Percentiles rank a stretch among this genome's conserved stretches.
These are phyloP conservation scores for Drosophila nikananu DNA, from an alignment of 1,140 invertebrate genomes.

Conservation along the genomic window DNA sequence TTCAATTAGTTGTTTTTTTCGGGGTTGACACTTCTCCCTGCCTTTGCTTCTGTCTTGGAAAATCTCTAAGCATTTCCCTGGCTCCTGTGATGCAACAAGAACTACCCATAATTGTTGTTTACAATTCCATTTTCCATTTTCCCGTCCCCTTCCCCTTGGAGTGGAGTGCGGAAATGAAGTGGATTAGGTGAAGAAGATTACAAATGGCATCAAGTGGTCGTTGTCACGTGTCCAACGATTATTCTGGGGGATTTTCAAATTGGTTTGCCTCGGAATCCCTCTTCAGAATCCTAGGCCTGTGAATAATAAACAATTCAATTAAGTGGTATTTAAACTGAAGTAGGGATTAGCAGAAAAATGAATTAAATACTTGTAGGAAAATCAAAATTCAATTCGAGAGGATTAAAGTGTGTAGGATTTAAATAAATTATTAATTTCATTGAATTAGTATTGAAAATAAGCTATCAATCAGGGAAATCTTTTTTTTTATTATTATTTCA, in stretches of 20 bases:
- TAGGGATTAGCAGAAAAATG: background rate
- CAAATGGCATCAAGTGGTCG: conserved; percentile 47
- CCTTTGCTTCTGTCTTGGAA: no score
- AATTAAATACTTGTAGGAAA: background rate
- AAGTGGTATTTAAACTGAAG: conserved; percentile 2
- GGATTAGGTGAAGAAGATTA: conserved; percentile 44
- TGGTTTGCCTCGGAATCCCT: conserved; percentile 26
- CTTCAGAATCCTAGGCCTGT: background rate
- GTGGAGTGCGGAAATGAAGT: conserved; percentile 21
- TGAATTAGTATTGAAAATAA: background rate
- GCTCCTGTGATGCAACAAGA: no score
- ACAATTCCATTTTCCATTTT: conserved; percentile 65
- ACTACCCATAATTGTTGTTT: conserved; percentile 66
- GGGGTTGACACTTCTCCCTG: background rate
- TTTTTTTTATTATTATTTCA: background rate
- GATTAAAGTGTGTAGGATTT: background rate
- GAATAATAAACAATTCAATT: conserved; percentile 47
- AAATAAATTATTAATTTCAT: background rate
- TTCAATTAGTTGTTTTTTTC: conserved; percentile 29
- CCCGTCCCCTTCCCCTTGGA: background rate
- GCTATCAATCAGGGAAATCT: conserved; percentile 3
- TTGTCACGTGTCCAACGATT: conserved; percentile 45
- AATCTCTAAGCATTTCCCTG: background rate
- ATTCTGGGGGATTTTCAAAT: conserved; percentile 48
- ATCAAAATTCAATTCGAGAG: background rate